Conservation (phyloP, 35 echinoderm and acorn worm genomes). For the Lytechinus pictus region DNA sequence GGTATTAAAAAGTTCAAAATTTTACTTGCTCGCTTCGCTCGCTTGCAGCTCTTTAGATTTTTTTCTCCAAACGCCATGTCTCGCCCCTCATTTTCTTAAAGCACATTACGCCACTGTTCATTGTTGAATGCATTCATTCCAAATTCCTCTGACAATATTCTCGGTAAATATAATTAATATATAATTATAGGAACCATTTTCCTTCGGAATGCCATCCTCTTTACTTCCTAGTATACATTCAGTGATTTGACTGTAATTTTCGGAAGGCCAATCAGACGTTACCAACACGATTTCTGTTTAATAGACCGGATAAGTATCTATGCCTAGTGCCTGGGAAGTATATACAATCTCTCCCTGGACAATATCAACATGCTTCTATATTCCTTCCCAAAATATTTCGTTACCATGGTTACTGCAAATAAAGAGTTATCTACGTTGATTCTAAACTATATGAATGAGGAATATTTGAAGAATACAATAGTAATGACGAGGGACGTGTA, state of each 20-base stretch:
- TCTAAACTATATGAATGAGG: not conserved
- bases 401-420: not conserved
- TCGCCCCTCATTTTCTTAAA: no score
- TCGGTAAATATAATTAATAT: no score
- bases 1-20: no score
- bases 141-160: no score
- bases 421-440: not conserved
- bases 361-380: not conserved
- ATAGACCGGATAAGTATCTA: not conserved
- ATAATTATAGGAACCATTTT: not conserved
- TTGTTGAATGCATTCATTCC: no score
- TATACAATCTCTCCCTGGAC: not conserved
- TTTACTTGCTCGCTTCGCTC: no score
- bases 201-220: not conserved
- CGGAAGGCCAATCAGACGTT: not conserved
- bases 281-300: not conserved
- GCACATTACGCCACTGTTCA: no score
- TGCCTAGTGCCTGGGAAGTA: not conserved
- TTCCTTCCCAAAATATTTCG: not conserved
- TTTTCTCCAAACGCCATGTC: no score
- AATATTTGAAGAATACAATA: not conserved
- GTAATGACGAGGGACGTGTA: not conserved
- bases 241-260: not conserved
- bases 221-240: not conserved
- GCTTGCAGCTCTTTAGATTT: no score